Conservation (phyloP, 2,888 invertebrate genomes). For the Orthosia gracilis region DNA sequence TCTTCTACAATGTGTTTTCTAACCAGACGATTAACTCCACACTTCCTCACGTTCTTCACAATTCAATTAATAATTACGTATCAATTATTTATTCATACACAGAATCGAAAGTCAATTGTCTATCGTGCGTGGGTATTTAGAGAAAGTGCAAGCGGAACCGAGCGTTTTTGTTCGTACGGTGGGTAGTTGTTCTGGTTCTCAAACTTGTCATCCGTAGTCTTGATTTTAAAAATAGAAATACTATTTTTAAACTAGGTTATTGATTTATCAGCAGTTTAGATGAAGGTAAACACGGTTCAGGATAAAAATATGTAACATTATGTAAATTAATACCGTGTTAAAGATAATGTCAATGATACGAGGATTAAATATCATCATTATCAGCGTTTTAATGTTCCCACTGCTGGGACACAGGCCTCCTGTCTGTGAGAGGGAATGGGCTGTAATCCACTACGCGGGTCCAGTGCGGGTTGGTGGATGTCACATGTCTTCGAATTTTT, state of each 20-base stretch:
- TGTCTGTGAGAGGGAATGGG: no score
- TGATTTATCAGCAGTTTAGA: neutral
- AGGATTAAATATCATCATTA: no score
- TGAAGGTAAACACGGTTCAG: slow-evolving; percentile 23
- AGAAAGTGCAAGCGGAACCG: slow-evolving; percentile 59
- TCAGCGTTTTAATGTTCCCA: no score
- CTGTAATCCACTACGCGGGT: no score
- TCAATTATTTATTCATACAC: slow-evolving; percentile 56
- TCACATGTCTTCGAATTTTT: no score
- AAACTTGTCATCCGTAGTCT: no score
- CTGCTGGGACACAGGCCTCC: no score
- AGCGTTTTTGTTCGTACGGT: slow-evolving; percentile 32
- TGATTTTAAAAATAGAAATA: neutral
- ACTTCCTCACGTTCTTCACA: slow-evolving; percentile 20
- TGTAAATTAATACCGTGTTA: no score
- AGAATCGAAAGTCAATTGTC: slow-evolving; percentile 66
- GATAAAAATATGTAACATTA: no score
- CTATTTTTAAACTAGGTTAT: slow-evolving; percentile 11
- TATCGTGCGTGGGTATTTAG: slow-evolving; percentile 45
- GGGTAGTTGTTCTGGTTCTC: neutral
- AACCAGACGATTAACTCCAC: neutral
- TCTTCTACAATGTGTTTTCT: neutral
- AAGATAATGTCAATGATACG: no score
- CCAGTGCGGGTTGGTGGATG: no score
- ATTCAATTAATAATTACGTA: slow-evolving; percentile 51